Conservation (phyloP, 2,113 vertebrate species). For the Larimichthys polyactis region DNA sequence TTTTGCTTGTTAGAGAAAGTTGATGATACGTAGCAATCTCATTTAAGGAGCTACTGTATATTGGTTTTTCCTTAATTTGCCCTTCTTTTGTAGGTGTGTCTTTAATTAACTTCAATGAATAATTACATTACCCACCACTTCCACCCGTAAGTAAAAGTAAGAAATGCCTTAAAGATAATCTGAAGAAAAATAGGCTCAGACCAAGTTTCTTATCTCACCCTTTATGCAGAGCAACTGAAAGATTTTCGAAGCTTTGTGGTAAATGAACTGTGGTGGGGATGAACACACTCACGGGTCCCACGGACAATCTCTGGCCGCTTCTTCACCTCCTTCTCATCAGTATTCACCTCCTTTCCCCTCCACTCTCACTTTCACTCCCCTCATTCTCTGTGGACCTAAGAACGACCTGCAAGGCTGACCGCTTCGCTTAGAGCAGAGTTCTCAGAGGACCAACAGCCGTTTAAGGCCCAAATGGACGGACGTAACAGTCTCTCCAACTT, state of each 20-base stretch:
- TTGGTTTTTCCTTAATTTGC: background rate
- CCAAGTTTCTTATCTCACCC: constrained; percentile 40
- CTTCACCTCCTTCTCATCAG: constrained; percentile 63
- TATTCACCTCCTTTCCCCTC: constrained; percentile 54
- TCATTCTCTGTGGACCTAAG: constrained; percentile 46
- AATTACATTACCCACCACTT: constrained; percentile 6
- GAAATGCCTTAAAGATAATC: constrained; percentile 39
- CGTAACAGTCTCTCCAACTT: constrained; percentile 52
- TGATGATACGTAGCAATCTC: background rate
- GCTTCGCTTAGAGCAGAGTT: constrained; percentile 41
- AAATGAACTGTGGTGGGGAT: constrained; percentile 52
- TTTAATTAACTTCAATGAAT: constrained; percentile 36
- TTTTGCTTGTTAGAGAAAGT: constrained; percentile 17
- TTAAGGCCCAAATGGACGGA: constrained; percentile 51
- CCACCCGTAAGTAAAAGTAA: background rate
- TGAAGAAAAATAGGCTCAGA: constrained; percentile 11
- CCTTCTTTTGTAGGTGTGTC: background rate
- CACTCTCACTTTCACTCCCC: constrained; percentile 41
- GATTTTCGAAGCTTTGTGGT: constrained; percentile 13
- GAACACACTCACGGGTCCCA: constrained; percentile 22
- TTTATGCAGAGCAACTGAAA: constrained; percentile 38
- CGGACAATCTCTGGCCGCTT: constrained; percentile 49
- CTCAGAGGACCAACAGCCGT: constrained; percentile 54
- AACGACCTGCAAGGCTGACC: constrained; percentile 61
- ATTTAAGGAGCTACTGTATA: constrained; percentile 7